Evolutionary conservation across 2,797 vertebrate genomes (phyloP).

Genomic region (Melanotaenia nigrans): DNA sequence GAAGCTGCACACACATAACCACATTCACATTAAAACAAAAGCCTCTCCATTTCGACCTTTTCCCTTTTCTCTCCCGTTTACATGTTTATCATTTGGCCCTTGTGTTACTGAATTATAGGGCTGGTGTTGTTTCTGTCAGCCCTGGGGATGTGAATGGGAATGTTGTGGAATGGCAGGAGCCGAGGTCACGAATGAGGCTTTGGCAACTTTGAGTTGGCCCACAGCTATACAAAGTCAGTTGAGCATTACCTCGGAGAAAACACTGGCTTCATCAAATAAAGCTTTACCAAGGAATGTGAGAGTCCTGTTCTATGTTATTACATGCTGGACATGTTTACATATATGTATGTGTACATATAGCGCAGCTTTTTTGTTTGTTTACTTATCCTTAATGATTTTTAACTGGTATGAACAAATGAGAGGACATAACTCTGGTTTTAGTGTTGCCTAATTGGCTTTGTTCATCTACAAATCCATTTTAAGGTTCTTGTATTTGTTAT

Average conservation of each 20-base stretch:
- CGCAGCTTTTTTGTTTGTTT: no score
- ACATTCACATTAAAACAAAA: conserved; percentile 56
- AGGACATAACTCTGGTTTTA: no score
- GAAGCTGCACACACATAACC: conserved; percentile 44
- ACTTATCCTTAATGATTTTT: no score
- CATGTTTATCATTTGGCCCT: conserved; percentile 71
- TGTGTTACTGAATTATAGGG: conserved; percentile 58
- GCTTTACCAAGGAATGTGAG: neutral
- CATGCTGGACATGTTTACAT: no score
- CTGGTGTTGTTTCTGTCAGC: conserved; percentile 59
- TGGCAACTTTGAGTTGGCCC: conserved; percentile 46
- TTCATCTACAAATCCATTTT: no score
- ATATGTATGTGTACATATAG: neutral
- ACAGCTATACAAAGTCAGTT: neutral
- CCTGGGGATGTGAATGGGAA: conserved; percentile 35
- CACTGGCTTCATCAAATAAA: neutral
- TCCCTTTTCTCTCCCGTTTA: conserved; percentile 51
- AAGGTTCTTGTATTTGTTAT: no score
- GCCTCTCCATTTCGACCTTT: conserved; percentile 55
- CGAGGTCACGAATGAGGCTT: conserved; percentile 54
- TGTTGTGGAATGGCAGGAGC: conserved; percentile 40
- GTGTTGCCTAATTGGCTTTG: no score
- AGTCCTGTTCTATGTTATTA: no score
- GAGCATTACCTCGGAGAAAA: neutral
- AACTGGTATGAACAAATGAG: no score